Conservation (phyloP, 2,113 vertebrate species). For the Clarias magur region DNA sequence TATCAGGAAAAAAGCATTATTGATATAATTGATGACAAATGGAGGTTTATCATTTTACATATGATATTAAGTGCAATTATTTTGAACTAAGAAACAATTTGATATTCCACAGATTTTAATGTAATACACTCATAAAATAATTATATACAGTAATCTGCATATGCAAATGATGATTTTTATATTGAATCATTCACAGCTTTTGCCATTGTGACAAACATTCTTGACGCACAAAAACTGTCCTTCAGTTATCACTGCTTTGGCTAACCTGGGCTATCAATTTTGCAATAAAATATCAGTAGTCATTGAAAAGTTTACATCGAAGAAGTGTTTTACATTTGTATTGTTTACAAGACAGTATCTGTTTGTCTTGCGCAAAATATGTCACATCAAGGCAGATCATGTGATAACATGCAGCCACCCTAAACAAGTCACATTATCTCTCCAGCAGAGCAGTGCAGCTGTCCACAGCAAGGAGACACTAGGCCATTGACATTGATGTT, state of each 20-base stretch:
- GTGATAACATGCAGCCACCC: not conserved
- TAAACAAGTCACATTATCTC: conserved; percentile 29
- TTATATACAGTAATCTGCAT: not conserved
- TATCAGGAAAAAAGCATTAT: not conserved
- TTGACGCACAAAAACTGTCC: not conserved
- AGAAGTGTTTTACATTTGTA: not conserved
- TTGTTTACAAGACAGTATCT: conserved; percentile 27
- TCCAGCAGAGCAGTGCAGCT: conserved; percentile 21
- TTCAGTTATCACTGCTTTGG: not conserved
- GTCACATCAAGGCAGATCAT: conserved; percentile 26
- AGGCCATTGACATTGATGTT: conserved; percentile 33
- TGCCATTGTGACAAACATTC: not conserved
- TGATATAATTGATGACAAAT: not conserved
- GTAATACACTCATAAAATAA: not conserved
- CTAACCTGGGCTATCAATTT: not conserved
- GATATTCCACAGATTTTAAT: not conserved
- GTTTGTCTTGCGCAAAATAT: conserved; percentile 31
- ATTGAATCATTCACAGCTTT: not conserved
- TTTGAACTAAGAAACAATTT: not conserved
- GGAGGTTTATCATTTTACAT: not conserved
- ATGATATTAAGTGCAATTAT: not conserved
- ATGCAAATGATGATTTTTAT: not conserved
- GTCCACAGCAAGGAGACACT: conserved; percentile 43
- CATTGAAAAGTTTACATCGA: not conserved
- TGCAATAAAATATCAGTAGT: not conserved